Base-by-base conservation (phyloP, 2,797 vertebrate genomes). In the Eutrigla gurnardus region DNA sequence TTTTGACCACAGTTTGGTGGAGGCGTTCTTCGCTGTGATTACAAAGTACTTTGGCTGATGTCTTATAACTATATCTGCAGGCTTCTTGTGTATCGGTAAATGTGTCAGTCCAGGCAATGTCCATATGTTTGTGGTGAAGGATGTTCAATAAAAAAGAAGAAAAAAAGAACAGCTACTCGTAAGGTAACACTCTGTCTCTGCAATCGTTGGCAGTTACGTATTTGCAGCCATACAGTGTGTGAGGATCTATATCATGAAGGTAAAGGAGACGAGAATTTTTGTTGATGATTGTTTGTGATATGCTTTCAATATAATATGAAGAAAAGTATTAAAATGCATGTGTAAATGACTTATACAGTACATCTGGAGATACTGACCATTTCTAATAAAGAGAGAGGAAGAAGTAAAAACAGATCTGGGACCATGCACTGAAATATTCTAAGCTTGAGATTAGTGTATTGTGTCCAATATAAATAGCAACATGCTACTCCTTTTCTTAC, bases 231-330 rank as follows among this genome's bases (percentile, higher is more conserved):
- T 37, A n/a, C 25, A 25, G 25, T 25, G 25, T 47, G 43, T 36
- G n/a, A 42, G 52, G 32, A 39, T 47, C 33, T 65, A n/a, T 37
- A n/a, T 70, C 7, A 70, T n/a, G 10, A 57, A 13, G 52, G 36
- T 40, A 37, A 37, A 50, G 39, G 4, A 54, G 64, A 46, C 7
- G 32, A 3, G 36, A 3, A 0, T 49, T 15, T 42, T 8, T 53
- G 11, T 13, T 61, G 64, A 40, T 54, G 17, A 46, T 60, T 65
- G 40, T 25, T 66, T 39, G n/a, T 68, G 10, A 70, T 70, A 25
- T 25, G 2, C 54, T 65, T 75, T 39, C 5, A 60, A 61, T 40
- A 32, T 4, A 1, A 64, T 14, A 62, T 25, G n/a, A 58, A 72
- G 42, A 64, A 54, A 70, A 50, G 35, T 5, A 49, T 46, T 71